phyloP scores from a whole-genome alignment of 2,888 invertebrate species.

The Pocota personata region DNA sequence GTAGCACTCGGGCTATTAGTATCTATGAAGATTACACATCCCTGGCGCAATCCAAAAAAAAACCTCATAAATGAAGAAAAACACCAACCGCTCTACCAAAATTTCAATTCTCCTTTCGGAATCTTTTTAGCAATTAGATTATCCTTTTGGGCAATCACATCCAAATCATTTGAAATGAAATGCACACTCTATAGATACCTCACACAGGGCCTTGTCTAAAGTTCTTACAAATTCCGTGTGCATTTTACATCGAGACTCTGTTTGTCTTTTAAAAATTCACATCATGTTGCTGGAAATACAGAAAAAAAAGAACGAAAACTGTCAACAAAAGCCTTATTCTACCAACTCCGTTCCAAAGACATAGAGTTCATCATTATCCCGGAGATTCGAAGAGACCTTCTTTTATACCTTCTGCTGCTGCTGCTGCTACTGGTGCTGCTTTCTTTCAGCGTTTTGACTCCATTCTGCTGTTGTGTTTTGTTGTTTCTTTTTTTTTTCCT shows the following conservation, averaged over 20 bases:
- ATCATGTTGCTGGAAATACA: conserved; percentile 61
- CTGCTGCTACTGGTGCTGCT: conserved; percentile 17
- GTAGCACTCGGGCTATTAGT: too few species aligned
- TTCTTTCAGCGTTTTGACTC: conserved; percentile 76
- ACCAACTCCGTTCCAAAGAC: conserved; percentile 26
- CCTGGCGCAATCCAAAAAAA: too few species aligned
- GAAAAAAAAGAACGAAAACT: conserved; percentile 58
- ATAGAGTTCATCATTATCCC: conserved; percentile 71
- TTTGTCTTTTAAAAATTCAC: conserved; percentile 69
- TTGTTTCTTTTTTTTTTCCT: conserved; percentile 17
- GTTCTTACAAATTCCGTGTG: conserved; percentile 71
- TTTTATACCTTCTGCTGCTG: conserved; percentile 32
- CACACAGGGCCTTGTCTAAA: background rate
- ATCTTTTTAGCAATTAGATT: conserved; percentile 66
- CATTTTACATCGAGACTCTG: conserved; percentile 61
- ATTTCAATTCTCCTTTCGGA: conserved; percentile 17
- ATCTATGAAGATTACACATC: too few species aligned
- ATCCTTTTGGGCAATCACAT: conserved; percentile 72
- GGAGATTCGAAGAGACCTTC: conserved; percentile 59
- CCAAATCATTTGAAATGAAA: conserved; percentile 24
- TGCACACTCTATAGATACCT: conserved; percentile 9
- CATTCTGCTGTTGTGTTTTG: background rate
- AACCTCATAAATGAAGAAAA: conserved; percentile 6
- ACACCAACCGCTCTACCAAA: conserved; percentile 36
- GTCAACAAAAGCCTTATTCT: conserved; percentile 65